phyloP scores from a whole-genome alignment of 2,113 vertebrate genomes.

The Tachuris rubrigastra region DNA sequence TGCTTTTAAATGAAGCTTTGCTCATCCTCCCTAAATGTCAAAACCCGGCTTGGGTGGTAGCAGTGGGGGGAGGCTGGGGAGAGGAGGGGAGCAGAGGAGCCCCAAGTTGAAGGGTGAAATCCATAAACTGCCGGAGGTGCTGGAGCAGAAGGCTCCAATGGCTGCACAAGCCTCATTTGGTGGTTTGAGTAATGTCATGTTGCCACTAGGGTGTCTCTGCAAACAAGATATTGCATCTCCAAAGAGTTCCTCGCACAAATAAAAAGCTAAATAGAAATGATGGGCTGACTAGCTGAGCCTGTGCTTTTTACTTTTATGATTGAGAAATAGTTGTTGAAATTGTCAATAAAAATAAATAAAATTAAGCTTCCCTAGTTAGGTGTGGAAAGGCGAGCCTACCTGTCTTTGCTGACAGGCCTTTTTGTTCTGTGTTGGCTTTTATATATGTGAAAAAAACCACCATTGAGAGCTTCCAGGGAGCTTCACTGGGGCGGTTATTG shows the following conservation, averaged over 20 bases:
- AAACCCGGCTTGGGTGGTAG: rapidly evolving
- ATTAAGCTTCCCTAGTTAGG: conserved; percentile 48
- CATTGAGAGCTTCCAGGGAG: conserved; percentile 34
- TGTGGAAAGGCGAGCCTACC: background rate
- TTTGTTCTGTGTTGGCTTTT: conserved; percentile 64
- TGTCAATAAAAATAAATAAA: conserved; percentile 75
- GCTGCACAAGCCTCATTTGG: background rate
- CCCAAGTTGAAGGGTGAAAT: background rate
- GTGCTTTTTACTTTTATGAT: conserved; percentile 69
- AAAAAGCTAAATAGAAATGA: conserved; percentile 64
- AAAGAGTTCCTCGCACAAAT: conserved; percentile 44
- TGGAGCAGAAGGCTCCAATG: background rate
- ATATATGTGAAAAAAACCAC: conserved; percentile 53
- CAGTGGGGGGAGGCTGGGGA: background rate
- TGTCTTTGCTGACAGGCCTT: conserved; percentile 48
- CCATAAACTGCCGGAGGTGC: background rate
- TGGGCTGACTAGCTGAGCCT: conserved; percentile 27
- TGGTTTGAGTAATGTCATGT: conserved; percentile 42
- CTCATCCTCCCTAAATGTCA: background rate
- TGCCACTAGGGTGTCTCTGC: conserved; percentile 60
- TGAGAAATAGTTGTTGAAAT: conserved; percentile 61
- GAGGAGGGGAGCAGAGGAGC: background rate
- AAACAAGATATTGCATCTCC: conserved; percentile 56
- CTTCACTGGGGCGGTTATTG: background rate
- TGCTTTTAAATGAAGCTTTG: background rate